Percentiles rank a stretch among this genome's conserved stretches.
These are phyloP conservation scores for Drosophila sordidula DNA, from an alignment of 2,888 invertebrate species.

Conservation along the genomic window DNA sequence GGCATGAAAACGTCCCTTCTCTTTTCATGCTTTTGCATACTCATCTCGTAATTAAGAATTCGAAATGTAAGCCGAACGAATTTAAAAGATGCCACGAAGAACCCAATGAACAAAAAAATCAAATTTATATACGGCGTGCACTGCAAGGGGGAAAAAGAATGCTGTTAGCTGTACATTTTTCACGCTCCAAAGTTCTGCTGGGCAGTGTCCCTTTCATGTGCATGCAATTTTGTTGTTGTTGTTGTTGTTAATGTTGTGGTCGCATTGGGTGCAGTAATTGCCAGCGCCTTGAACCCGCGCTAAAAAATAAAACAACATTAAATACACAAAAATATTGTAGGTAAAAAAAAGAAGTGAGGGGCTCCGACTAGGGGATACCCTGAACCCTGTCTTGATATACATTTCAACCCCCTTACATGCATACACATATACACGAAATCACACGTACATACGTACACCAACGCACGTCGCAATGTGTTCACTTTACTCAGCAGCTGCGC, in stretches of 20 bases:
- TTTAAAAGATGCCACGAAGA: constrained; percentile 10
- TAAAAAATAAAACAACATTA: constrained; percentile 3
- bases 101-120: neutral
- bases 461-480: too few species aligned
- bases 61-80: constrained; percentile 30
- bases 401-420: too few species aligned
- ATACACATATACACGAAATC: too few species aligned
- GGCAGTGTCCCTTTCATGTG: constrained; percentile 18
- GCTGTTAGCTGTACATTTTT: constrained; percentile 8
- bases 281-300: constrained; percentile 37
- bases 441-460: too few species aligned
- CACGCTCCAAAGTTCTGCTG: constrained; percentile 8
- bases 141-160: constrained; percentile 4
- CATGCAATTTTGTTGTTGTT: constrained; percentile 14
- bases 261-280: constrained; percentile 24
- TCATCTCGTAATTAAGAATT: constrained; percentile 35
- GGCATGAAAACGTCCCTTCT: constrained; percentile 31
- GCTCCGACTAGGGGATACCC: too few species aligned
- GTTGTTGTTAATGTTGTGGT: constrained; percentile 5
- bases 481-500: too few species aligned
- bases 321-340: constrained; percentile 27
- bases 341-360: neutral
- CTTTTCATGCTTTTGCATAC: constrained; percentile 46
- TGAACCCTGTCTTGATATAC: too few species aligned
- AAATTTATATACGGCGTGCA: neutral